phyloP scores from a whole-genome alignment of 2,888 invertebrate species.

The Lepeophtheirus nordmannii region DNA sequence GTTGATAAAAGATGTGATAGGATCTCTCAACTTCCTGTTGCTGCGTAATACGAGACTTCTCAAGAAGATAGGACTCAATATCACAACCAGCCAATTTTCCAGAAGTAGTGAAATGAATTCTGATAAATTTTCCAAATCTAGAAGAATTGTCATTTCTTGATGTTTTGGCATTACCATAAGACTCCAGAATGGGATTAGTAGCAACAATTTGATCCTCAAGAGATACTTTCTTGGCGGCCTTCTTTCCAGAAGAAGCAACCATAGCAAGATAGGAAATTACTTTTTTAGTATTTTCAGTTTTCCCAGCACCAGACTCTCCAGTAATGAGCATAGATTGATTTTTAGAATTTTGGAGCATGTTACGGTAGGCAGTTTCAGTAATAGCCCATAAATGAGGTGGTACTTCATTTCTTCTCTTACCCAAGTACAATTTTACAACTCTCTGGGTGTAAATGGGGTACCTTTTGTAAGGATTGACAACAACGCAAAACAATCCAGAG shows the following conservation, averaged over 20 bases:
- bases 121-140: conserved; percentile 99
- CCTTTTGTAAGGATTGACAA: conserved; percentile 99
- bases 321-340: conserved; percentile 99
- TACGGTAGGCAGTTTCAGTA: conserved; percentile 98
- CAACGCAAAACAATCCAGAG: conserved; percentile 99
- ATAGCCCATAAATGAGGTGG: conserved; percentile 99
- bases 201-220: conserved; percentile 99
- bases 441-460: conserved; percentile 95
- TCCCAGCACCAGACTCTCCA: conserved; percentile 45
- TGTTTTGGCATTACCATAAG: conserved; percentile 98
- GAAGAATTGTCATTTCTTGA: conserved; percentile 99
- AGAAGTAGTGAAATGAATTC: conserved; percentile 97
- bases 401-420: conserved; percentile 98
- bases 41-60: conserved; percentile 99
- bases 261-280: conserved; percentile 37
- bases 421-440: conserved; percentile 94
- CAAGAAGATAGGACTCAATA: conserved; percentile 98
- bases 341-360: conserved; percentile 99
- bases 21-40: conserved; percentile 64
- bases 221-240: conserved; percentile 20
- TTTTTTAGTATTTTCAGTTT: conserved; percentile 43
- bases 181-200: conserved; percentile 97
- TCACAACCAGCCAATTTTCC: conserved; percentile 99
- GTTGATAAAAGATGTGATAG: conserved; percentile 43
- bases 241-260: conserved; percentile 39